phyloP scores from a whole-genome alignment of 1,140 invertebrate species.

The Drosophila watanabei region DNA sequence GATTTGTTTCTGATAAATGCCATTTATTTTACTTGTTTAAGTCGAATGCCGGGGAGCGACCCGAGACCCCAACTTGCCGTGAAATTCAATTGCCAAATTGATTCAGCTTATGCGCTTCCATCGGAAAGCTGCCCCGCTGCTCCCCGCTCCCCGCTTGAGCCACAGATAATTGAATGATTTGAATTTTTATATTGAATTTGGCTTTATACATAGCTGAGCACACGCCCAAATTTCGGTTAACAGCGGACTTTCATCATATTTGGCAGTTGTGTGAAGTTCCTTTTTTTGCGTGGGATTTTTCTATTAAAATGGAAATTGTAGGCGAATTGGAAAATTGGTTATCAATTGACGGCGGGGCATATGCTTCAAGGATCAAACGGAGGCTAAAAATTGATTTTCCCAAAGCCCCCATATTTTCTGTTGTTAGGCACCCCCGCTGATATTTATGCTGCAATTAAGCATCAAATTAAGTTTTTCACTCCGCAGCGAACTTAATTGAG shows the following conservation, averaged over 20 bases:
- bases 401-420: neutral
- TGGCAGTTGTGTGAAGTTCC: conserved; percentile 58
- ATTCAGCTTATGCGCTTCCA: conserved; percentile 67
- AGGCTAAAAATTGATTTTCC: conserved; percentile 47
- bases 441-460: conserved; percentile 69
- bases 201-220: conserved; percentile 51
- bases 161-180: conserved; percentile 84
- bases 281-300: conserved; percentile 61
- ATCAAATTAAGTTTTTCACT: conserved; percentile 76
- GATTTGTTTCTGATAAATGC: conserved; percentile 81
- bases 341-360: conserved; percentile 71
- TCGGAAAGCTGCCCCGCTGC: neutral
- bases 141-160: conserved; percentile 45
- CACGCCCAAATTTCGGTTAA: conserved; percentile 33
- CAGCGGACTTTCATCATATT: conserved; percentile 55
- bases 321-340: conserved; percentile 83
- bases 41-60: conserved; percentile 32
- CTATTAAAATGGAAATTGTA: conserved; percentile 84
- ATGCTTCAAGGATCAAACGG: conserved; percentile 75
- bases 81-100: conserved; percentile 83
- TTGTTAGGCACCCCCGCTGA: neutral
- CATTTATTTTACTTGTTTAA: conserved; percentile 83
- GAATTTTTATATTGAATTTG: conserved; percentile 84
- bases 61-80: conserved; percentile 41
- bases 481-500: conserved; percentile 70